Evolutionary conservation across 2,797 vertebrate genomes (phyloP).

Genomic region (Poecilia gillii): DNA sequence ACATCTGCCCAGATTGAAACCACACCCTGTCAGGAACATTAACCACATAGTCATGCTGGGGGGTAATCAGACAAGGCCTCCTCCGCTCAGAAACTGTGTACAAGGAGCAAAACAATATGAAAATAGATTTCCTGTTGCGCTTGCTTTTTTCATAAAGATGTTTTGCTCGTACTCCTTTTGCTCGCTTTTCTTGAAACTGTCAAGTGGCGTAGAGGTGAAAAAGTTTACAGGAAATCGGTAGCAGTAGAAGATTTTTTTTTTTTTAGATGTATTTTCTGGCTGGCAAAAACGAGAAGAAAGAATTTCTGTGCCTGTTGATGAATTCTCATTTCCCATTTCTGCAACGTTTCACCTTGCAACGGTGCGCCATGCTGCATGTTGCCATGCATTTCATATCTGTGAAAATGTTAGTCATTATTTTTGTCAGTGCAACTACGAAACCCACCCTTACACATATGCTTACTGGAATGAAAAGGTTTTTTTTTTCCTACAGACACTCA

Average conservation of each 20-base stretch:
- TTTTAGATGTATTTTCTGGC: neutral
- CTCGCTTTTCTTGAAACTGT: conserved; percentile 1
- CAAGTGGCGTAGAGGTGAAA: neutral
- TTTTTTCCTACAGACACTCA: neutral
- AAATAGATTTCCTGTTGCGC: conserved; percentile 46
- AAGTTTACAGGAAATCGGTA: conserved; percentile 3
- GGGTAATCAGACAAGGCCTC: neutral
- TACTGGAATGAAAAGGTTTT: neutral
- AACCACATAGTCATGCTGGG: neutral
- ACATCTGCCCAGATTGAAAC: conserved; percentile 39
- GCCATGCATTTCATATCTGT: neutral
- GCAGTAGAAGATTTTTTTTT: neutral
- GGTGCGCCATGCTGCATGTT: neutral
- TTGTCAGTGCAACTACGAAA: conserved; percentile 25
- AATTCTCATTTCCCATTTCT: conserved; percentile 1
- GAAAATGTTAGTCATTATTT: conserved; percentile 31
- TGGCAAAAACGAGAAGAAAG: neutral
- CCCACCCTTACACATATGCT: neutral
- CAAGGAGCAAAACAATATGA: conserved; percentile 15
- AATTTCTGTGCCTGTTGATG: neutral
- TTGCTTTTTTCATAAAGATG: conserved; percentile 1
- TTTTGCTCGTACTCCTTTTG: neutral
- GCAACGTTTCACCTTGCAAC: neutral
- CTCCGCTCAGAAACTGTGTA: conserved; percentile 19
- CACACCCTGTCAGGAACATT: conserved; percentile 51